A percentile compares a stretch with the other conserved stretches of the same genome.
These are phyloP conservation scores for Ornithorhynchus anatinus DNA, from an alignment of 2,113 vertebrate genomes.

Conservation along the genomic window DNA sequence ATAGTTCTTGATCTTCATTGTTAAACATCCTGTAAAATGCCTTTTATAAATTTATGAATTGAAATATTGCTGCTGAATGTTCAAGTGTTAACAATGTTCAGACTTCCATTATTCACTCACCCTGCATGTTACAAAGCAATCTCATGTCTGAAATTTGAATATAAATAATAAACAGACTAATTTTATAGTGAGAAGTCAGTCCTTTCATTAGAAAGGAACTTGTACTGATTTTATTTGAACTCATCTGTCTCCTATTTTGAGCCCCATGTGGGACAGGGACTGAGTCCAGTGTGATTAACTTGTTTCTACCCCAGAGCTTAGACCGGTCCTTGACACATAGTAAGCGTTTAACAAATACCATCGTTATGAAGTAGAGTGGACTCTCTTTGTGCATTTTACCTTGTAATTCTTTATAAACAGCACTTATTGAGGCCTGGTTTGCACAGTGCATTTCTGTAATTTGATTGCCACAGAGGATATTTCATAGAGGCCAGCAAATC, in stretches of 20 bases:
- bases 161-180: background rate
- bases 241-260: too few species aligned
- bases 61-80: conserved; percentile 54
- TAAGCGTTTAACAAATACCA: too few species aligned
- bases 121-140: conserved; percentile 10
- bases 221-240: conserved; percentile 6
- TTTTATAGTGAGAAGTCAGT: conserved; percentile 4
- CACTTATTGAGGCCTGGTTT: too few species aligned
- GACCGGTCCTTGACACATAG: too few species aligned
- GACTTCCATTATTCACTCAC: conserved; percentile 19
- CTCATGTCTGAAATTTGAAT: conserved; percentile 28
- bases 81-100: conserved; percentile 40
- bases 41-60: conserved; percentile 30
- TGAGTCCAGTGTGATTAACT: too few species aligned
- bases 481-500: conserved; percentile 25
- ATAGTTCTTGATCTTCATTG: conserved; percentile 31
- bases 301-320: too few species aligned
- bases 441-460: background rate
- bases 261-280: too few species aligned
- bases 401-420: too few species aligned
- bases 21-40: conserved; percentile 39
- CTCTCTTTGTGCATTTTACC: background rate
- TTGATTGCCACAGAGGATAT: background rate
- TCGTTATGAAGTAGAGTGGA: background rate
- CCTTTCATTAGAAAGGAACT: background rate